Conservation (phyloP, 2,888 invertebrate species). For the Ypsolopha sequella region DNA sequence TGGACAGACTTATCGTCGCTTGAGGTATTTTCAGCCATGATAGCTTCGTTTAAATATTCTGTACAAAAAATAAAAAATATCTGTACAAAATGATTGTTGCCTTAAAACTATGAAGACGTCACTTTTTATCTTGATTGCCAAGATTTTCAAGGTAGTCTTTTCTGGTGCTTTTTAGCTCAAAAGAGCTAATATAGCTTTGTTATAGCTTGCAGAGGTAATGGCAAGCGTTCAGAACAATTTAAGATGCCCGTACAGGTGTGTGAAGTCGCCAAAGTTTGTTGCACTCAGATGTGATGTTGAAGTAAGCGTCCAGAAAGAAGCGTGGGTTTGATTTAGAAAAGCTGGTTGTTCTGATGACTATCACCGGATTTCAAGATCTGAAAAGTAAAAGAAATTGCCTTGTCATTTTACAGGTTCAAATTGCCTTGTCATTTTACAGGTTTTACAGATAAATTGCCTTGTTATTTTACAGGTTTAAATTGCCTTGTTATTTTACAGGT, state of each 20-base stretch:
- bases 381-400: slow-evolving; percentile 16
- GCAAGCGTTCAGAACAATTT: slow-evolving; percentile 7
- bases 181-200: slow-evolving; percentile 10
- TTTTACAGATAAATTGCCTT: slow-evolving; percentile 10
- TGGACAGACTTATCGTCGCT: slow-evolving; percentile 17
- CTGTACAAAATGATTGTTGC: slow-evolving; percentile 1
- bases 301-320: slow-evolving; percentile 9
- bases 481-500: neutral
- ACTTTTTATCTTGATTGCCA: slow-evolving; percentile 27
- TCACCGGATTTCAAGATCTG: slow-evolving; percentile 68
- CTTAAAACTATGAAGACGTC: slow-evolving; percentile 25
- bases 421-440: neutral
- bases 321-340: slow-evolving; percentile 27
- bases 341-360: slow-evolving; percentile 31
- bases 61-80: neutral
- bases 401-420: neutral
- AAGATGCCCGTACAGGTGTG: slow-evolving; percentile 16
- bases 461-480: neutral
- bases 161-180: slow-evolving; percentile 7
- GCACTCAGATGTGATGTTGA: slow-evolving; percentile 11
- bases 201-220: slow-evolving; percentile 5
- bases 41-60: neutral
- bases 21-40: slow-evolving; percentile 15
- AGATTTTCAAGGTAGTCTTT: slow-evolving; percentile 17
- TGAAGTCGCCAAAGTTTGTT: slow-evolving; percentile 11